Percentiles rank a stretch among this genome's conserved stretches.
Conservation (phyloP, 2,113 vertebrate species). For the Casuarius casuarius region DNA sequence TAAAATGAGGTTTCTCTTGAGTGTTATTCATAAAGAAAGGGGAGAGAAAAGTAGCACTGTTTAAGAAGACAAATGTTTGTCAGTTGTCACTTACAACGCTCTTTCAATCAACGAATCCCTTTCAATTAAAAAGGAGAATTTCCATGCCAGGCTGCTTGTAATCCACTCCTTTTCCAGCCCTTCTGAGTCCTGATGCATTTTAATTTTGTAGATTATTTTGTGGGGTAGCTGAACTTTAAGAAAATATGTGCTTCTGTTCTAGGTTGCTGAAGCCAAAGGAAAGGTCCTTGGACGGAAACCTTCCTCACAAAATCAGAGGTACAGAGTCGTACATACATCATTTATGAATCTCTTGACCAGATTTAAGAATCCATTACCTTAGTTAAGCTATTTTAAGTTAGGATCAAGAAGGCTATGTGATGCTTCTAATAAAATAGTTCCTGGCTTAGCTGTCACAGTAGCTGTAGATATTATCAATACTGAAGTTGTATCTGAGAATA, state of each 20-base stretch:
- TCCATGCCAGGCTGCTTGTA: fast-evolving
- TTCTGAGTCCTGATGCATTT: neutral
- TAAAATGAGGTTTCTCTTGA: neutral
- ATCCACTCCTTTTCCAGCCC: neutral
- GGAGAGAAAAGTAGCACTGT: neutral
- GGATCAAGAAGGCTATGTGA: neutral
- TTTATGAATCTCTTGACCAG: neutral
- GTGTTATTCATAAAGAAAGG: neutral
- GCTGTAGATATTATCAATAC: neutral
- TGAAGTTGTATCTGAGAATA: neutral
- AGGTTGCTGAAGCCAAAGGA: constrained; percentile 62
- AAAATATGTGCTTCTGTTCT: neutral
- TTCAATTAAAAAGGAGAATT: neutral
- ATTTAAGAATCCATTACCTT: neutral
- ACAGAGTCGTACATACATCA: fast-evolving
- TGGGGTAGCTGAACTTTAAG: neutral
- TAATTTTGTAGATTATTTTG: neutral
- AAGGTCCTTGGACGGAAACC: neutral
- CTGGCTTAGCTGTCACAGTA: neutral
- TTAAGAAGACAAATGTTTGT: fast-evolving
- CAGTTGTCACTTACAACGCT: fast-evolving
- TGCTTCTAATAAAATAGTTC: neutral
- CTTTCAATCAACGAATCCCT: neutral
- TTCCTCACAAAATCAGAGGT: constrained; percentile 33
- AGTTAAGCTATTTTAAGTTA: neutral